A percentile compares a stretch with the other conserved stretches of the same genome.
Evolutionary conservation across 2,113 vertebrate genomes (phyloP).

Genomic region (Campylomormyrus tamandua): DNA sequence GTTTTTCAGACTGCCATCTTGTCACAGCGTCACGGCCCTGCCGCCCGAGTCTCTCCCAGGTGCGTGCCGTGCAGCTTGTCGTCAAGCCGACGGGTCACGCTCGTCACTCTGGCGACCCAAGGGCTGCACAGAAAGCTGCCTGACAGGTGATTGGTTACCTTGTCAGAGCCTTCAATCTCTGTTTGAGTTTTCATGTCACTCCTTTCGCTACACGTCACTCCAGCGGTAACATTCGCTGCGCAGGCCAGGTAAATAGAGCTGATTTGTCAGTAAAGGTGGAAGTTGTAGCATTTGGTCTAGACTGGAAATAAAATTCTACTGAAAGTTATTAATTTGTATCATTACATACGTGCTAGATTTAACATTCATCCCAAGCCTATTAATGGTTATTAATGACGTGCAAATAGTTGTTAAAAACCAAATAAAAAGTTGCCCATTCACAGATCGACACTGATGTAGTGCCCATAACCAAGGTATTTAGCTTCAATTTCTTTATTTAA

Average conservation of each 20-base stretch:
- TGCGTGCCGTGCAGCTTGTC: not conserved
- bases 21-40: not conserved
- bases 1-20: not conserved
- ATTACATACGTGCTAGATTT: not conserved
- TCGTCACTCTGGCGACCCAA: not conserved
- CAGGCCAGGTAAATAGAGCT: not conserved
- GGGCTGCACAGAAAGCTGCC: not conserved
- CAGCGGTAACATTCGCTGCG: not conserved
- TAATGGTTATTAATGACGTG: not conserved
- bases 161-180: slow-evolving; percentile 28
- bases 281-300: not conserved
- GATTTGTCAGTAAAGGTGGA: not conserved
- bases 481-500: not conserved
- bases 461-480: not conserved
- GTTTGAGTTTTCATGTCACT: not conserved
- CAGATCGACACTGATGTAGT: not conserved
- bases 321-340: not conserved
- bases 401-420: slow-evolving; percentile 2
- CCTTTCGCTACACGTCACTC: slow-evolving; percentile 26
- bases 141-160: slow-evolving; percentile 15
- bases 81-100: not conserved
- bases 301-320: not conserved
- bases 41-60: not conserved
- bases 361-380: not conserved
- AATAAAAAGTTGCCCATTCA: not conserved